Base-by-base conservation (phyloP, 2,797 vertebrate genomes). In the Catamblyrhynchus diadema region DNA sequence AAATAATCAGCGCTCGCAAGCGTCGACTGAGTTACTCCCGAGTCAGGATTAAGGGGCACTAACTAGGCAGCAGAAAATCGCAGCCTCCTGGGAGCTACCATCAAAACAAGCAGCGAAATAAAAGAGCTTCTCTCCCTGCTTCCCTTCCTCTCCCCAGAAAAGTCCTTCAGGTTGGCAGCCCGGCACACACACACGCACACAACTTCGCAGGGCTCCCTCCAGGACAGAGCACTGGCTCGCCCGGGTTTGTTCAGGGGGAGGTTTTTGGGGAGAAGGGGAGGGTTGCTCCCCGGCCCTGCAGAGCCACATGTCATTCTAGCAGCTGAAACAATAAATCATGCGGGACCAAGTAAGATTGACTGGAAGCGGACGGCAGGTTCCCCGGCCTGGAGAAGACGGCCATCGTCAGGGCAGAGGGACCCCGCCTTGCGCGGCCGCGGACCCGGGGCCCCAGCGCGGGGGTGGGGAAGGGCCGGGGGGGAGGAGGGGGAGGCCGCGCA, bases 11-110 rank as follows among this genome's bases (percentile, higher is more conserved):
- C 35, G 16, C 33, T 90, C 22, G 69, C 83, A 86, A 93, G 75
- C 69, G 30, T 73, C 65, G 42, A 65, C 80, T 72, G 60, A 89
- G 69, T 88, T 81, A 65, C 66, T 93, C 86, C 35, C 57, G 77
- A 90, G 66, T 93, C 81, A 75, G 81, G 94, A 88, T 96, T 88
- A 91, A 94, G 92, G 86, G 91, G 86, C 81, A 91, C 90, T 94
- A 90, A 93, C 91, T 80, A 92, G 92, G 82, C 93, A 71, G 88
- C 47, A 91, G 95, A 96, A 88, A 90, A 94, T 69, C 83, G 53
- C 81, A 85, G 90, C 70, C 92, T 94, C 89, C 69, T 71, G 90
- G 74, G 90, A 94, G 44, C 48, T 53, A 74, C 90, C 88, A 93
- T 93, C 81, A 83, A 88, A 96, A 93, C 84, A 92, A 92, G 81